Evolutionary conservation across 2,113 vertebrate species (phyloP), one percentile per base, ranked within the genome.

Genomic region (Spea multiplicata): DNA sequence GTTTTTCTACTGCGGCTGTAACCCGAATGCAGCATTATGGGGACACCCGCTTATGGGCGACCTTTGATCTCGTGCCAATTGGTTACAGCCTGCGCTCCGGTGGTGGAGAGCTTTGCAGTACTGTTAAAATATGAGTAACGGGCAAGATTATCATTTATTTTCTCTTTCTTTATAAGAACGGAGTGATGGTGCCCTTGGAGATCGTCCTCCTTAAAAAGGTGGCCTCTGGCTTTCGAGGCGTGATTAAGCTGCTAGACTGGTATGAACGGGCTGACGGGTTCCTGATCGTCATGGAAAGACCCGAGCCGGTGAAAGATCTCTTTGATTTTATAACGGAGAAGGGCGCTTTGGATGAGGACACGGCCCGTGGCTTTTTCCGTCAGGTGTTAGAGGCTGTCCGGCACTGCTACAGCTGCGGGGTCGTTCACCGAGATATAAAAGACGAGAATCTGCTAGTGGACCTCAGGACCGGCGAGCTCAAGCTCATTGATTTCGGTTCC

Each of bases 291-390:
- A 95, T 99, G 93, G 97, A 99, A 88, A 89, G 96, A 72, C 96
- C 96, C 6, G 97, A 99, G 88, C 90, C 93, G 59, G 96, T 95
- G 69, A 97, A 97, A 89, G 97, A 99, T 79, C 91, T 99, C 0
- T 99, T 99, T 78, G 97, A 99, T 88, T 99, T 95, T 87, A 98
- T 99, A 87, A 99, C 97, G 0, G 96, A 98, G 89, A 97, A 97
- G 55, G 97, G 97, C 0, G 96, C 96, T 0, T 87, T 99, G 85
- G 96, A 95, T 46, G 97, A 99, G 86, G 93, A 95, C 68, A 90
- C 95, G 17, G 96, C 97, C 0, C 88, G 95, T 53, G 92, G 94
- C 65, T 97, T 99, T 78, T 98, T 99, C 91, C 92, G 92, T 52
- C 97, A 99, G 91, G 96, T 99, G 81, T 81, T 99, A 87, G 96